phyloP scores from a whole-genome alignment of 2,797 vertebrate species.

The Sardinella longiceps region DNA sequence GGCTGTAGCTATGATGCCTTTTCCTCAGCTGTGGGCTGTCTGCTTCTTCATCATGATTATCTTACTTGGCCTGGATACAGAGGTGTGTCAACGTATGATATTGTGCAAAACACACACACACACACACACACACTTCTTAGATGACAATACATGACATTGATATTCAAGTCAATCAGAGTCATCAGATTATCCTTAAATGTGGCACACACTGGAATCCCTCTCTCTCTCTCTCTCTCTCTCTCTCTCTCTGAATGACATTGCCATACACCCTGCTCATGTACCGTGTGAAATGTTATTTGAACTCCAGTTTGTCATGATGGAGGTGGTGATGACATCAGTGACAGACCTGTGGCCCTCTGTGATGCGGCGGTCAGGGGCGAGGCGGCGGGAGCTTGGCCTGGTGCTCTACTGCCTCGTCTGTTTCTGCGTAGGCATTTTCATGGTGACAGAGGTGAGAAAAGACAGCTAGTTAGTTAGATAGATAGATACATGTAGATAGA shows the following conservation, averaged over 20 bases:
- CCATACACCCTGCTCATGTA: neutral
- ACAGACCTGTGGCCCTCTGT: slow-evolving; percentile 70
- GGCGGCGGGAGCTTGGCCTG: slow-evolving; percentile 67
- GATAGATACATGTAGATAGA: too few species aligned
- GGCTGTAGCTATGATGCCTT: slow-evolving; percentile 84
- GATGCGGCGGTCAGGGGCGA: slow-evolving; percentile 61
- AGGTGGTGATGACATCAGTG: slow-evolving; percentile 72
- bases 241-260: slow-evolving; percentile 62
- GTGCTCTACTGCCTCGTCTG: slow-evolving; percentile 70
- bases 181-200: too few species aligned
- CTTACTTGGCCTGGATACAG: slow-evolving; percentile 78
- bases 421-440: slow-evolving; percentile 68
- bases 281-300: neutral
- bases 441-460: slow-evolving; percentile 72
- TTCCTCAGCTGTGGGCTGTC: slow-evolving; percentile 78
- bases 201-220: too few species aligned
- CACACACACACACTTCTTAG: too few species aligned
- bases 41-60: slow-evolving; percentile 72
- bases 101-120: neutral
- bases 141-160: too few species aligned
- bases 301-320: slow-evolving; percentile 72
- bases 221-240: slow-evolving; percentile 22
- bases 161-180: too few species aligned
- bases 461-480: too few species aligned
- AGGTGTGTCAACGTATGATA: too few species aligned